Evolutionary conservation across 2,797 vertebrate genomes (phyloP).

Genomic region (Rhyacichthys aspro): DNA sequence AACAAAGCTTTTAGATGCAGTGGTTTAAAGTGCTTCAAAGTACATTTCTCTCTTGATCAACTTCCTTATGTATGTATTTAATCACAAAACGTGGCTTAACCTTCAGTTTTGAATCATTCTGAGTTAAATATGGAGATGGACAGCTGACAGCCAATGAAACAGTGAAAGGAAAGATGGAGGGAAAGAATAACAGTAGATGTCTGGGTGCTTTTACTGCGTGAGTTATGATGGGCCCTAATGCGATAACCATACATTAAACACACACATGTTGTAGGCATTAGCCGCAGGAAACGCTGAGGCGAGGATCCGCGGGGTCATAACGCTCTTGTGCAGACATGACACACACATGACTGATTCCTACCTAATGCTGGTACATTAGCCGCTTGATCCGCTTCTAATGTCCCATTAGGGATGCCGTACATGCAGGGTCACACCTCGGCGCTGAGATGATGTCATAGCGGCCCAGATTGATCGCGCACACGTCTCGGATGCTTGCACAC

Average conservation of each 20-base stretch:
- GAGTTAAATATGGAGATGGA: slow-evolving; percentile 24
- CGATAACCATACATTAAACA: slow-evolving; percentile 61
- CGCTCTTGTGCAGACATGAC: slow-evolving; percentile 58
- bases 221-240: slow-evolving; percentile 66
- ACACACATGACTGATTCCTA: slow-evolving; percentile 72
- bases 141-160: slow-evolving; percentile 13
- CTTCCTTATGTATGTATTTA: slow-evolving; percentile 18
- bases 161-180: slow-evolving; percentile 9
- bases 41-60: not conserved
- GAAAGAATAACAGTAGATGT: slow-evolving; percentile 47
- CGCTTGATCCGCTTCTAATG: slow-evolving; percentile 72
- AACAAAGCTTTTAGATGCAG: not conserved
- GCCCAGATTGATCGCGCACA: slow-evolving; percentile 20
- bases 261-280: slow-evolving; percentile 58
- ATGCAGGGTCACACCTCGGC: slow-evolving; percentile 69
- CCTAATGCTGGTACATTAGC: slow-evolving; percentile 73
- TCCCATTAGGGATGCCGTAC: slow-evolving; percentile 72
- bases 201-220: slow-evolving; percentile 61
- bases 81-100: slow-evolving; percentile 5
- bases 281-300: slow-evolving; percentile 46
- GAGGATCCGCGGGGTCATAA: slow-evolving; percentile 41
- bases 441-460: slow-evolving; percentile 70
- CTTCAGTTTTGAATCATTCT: slow-evolving; percentile 16
- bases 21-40: not conserved
- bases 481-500: slow-evolving; percentile 8